These are phyloP conservation scores for Scolopax mira DNA, from an alignment of 2,113 vertebrate genomes.

Conservation along the genomic window DNA sequence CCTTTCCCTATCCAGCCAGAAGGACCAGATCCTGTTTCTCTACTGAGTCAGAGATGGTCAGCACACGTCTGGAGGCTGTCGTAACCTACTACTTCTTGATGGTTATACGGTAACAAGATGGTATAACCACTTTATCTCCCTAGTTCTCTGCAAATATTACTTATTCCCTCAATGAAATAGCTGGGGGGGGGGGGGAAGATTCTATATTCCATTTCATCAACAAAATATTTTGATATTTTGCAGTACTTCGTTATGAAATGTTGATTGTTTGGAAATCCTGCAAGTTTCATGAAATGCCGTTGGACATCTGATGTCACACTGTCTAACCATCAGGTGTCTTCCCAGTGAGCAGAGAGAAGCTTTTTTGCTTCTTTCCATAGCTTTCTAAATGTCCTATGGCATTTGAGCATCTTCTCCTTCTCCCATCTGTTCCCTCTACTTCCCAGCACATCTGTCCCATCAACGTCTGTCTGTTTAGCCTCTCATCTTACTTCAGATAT, in stretches of 20 bases:
- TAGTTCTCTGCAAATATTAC: neutral
- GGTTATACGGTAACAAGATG: neutral
- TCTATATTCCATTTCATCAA: neutral
- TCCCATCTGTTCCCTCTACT: neutral
- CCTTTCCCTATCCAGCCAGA: neutral
- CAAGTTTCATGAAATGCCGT: neutral
- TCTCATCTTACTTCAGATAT: neutral
- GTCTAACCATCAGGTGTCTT: neutral
- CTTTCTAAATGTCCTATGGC: neutral
- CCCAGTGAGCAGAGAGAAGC: neutral
- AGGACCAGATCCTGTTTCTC: neutral
- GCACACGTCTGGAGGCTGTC: neutral
- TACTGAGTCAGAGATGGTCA: neutral
- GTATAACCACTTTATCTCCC: rapidly evolving
- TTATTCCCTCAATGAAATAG: neutral
- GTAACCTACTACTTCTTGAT: neutral
- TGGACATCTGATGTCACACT: neutral
- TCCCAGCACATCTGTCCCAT: neutral
- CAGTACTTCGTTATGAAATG: neutral
- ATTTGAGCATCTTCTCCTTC: neutral
- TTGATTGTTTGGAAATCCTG: neutral
- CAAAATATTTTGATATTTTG: neutral
- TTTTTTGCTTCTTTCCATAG: neutral
- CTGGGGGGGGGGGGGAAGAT: rapidly evolving
- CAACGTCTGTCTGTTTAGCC: neutral